These are phyloP conservation scores for Chalcosyrphus nemorum DNA, from an alignment of 2,888 invertebrate species.

Conservation along the genomic window DNA sequence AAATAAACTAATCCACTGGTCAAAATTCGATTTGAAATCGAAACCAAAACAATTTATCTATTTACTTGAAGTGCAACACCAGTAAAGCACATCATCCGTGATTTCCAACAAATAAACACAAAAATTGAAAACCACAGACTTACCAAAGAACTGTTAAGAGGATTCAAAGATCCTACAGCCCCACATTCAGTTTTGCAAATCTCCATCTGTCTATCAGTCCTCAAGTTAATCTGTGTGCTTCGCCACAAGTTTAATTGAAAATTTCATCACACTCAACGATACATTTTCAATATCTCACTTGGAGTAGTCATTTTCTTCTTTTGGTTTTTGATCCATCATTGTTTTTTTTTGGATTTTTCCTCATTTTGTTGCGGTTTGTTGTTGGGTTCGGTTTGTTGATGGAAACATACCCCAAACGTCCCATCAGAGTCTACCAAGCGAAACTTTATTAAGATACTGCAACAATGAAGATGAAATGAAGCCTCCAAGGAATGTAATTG, in stretches of 20 bases:
- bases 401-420: slow-evolving; percentile 11
- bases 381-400: slow-evolving; percentile 1
- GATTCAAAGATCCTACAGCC: background rate
- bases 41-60: no score
- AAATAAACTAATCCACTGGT: no score
- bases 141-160: no score
- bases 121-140: background rate
- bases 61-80: no score
- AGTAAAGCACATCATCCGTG: no score
- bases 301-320: background rate
- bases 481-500: slow-evolving; percentile 55
- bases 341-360: background rate
- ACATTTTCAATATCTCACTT: background rate
- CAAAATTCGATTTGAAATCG: no score
- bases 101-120: background rate
- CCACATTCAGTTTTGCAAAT: background rate
- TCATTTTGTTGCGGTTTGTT: background rate
- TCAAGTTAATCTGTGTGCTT: background rate
- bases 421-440: background rate
- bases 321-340: background rate
- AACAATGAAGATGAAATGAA: slow-evolving; percentile 43
- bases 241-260: slow-evolving; percentile 22
- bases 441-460: slow-evolving; percentile 38
- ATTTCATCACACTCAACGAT: slow-evolving; percentile 13
- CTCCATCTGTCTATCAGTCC: background rate